Conservation (phyloP, 2,888 invertebrate species). For the Drosophila merina region DNA sequence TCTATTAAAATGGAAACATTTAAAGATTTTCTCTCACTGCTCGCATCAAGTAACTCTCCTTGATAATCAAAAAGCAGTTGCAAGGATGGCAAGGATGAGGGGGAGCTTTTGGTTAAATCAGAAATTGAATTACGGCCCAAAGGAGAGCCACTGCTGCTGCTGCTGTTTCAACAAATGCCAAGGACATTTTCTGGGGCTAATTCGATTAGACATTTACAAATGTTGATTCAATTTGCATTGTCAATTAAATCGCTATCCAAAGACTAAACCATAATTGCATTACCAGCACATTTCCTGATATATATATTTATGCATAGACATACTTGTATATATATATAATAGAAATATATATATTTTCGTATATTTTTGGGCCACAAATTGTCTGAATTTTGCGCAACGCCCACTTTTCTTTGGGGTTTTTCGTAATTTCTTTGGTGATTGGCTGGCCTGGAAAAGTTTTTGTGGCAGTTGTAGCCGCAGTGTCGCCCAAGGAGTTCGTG, state of each 20-base stretch:
- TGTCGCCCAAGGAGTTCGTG: conserved; percentile 51
- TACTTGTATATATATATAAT: conserved; percentile 5
- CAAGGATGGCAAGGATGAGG: neutral
- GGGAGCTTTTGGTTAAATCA: conserved; percentile 50
- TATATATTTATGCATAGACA: neutral
- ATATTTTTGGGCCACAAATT: conserved; percentile 20
- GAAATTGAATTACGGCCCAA: conserved; percentile 72
- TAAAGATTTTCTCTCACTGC: neutral
- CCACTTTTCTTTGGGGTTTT: conserved; percentile 57
- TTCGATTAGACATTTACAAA: conserved; percentile 63
- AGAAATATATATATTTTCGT: too few species aligned
- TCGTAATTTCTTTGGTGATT: conserved; percentile 55
- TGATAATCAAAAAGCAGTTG: conserved; percentile 3
- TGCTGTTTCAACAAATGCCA: neutral
- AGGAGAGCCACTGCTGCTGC: conserved; percentile 14
- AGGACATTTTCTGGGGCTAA: conserved; percentile 40
- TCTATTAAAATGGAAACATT: too few species aligned
- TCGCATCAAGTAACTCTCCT: neutral
- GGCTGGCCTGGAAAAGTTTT: conserved; percentile 64
- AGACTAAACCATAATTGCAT: conserved; percentile 57
- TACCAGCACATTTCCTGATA: conserved; percentile 40
- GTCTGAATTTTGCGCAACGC: conserved; percentile 64
- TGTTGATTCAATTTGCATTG: conserved; percentile 75
- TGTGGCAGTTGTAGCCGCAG: conserved; percentile 40
- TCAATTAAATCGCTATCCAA: conserved; percentile 61